Base-by-base conservation (phyloP, 2,113 vertebrate genomes). In the Menidia beryllina region DNA sequence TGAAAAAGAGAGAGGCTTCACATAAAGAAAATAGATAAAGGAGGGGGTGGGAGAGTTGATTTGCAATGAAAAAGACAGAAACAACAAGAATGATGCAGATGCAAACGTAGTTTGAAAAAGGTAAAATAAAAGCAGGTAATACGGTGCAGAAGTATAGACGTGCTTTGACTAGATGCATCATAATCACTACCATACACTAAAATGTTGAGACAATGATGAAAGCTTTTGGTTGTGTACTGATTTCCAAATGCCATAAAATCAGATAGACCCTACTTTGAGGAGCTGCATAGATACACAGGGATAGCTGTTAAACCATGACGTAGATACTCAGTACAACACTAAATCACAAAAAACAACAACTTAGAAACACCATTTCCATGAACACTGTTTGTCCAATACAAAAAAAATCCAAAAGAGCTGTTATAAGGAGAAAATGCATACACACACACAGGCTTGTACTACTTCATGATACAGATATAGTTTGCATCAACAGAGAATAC, bases 201-300 rank as follows among this genome's bases (percentile, higher is more conserved):
- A 54, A 34, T 34, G 30, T 34, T 34, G 30, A 5, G 30, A 78
- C 41, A 73, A 49, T 72, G 75, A 69, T 72, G 51, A 59, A 54
- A 77, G 70, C 72, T 69, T 60, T 58, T 79, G 60, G 63, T 48
- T 65, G 39, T 9, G 66, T 47, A 75, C 81, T 14, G 59, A 79
- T 84, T 77, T 85, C 48, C 62, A 84, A 76, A 75, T 57, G 57
- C 49, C 41, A 85, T 88, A 83, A 86, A 90, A 83, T 65, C 84
- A 83, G 84, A 86, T 67, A 81, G 73, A 75, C 72, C 63, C 43
- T 52, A 56, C 68, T 81, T 53, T 54, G 66, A 66, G 70, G 59
- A 66, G 79, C 86, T 56, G 30, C 60, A 66, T 49, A 58, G 54
- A 72, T 66, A 73, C 55, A 58, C 72, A 38, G 39, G 20, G 72